Conservation (phyloP, 2,888 invertebrate species). For the Lasioglossum figueresi region DNA sequence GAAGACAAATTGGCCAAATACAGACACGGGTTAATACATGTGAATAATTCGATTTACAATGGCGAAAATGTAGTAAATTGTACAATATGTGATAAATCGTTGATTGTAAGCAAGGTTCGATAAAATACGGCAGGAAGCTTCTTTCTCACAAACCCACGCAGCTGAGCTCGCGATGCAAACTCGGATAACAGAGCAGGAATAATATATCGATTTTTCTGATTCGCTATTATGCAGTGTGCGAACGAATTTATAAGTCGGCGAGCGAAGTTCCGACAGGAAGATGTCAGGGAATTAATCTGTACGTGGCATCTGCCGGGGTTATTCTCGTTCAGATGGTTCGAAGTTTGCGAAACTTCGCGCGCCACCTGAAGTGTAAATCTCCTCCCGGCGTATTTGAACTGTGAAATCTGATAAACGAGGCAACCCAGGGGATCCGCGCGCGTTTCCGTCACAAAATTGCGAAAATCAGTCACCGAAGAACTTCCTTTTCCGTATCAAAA, state of each 20-base stretch:
- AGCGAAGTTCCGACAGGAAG: not conserved
- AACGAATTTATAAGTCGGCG: not conserved
- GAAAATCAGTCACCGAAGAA: not conserved
- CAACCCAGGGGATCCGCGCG: not conserved
- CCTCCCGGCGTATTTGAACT: not conserved
- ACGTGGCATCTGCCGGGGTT: not conserved
- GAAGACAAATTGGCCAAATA: no score
- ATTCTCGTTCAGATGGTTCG: not conserved
- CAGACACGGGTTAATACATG: no score
- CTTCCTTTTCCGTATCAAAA: not conserved
- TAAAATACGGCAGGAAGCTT: not conserved
- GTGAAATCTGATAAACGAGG: conserved; percentile 20
- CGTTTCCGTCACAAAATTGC: not conserved
- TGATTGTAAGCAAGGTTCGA: not conserved
- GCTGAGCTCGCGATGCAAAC: not conserved
- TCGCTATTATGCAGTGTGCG: not conserved
- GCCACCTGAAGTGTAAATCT: not conserved
- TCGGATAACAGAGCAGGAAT: not conserved
- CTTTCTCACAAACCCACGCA: not conserved
- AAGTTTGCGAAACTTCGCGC: conserved; percentile 16
- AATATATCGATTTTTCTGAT: conserved; percentile 13
- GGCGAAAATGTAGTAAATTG: not conserved
- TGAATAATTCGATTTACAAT: not conserved
- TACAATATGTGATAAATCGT: not conserved
- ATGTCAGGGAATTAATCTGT: not conserved